phyloP scores from a whole-genome alignment of 2,888 invertebrate species.

The Leptinotarsa rubiginosa region DNA sequence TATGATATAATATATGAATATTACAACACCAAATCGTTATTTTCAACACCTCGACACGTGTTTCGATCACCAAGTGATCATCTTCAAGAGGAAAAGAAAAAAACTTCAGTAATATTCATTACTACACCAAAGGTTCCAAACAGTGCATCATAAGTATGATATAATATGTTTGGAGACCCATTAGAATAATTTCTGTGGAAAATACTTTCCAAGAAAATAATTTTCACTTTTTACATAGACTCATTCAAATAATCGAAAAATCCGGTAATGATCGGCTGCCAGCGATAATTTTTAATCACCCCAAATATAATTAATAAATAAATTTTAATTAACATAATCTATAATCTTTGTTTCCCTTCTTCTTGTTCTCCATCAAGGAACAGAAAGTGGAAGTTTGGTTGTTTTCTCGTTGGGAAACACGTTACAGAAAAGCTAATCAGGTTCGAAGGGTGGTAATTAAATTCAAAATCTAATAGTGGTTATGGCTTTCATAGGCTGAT shows the following conservation, averaged over 20 bases:
- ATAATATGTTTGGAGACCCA: too few species aligned
- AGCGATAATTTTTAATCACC: conserved; percentile 44
- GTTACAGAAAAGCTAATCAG: conserved; percentile 52
- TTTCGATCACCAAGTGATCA: too few species aligned
- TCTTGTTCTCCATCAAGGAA: conserved; percentile 15
- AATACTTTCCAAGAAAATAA: too few species aligned
- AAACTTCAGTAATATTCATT: too few species aligned
- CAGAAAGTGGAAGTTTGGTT: conserved; percentile 36
- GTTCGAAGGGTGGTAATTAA: conserved; percentile 56
- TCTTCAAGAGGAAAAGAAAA: too few species aligned
- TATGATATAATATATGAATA: too few species aligned
- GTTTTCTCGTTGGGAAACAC: conserved; percentile 42
- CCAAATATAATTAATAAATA: conserved; percentile 46
- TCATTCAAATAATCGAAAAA: conserved; percentile 34
- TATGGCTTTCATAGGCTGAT: conserved; percentile 42
- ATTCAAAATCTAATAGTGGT: conserved; percentile 55
- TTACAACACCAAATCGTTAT: too few species aligned
- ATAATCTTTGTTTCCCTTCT: conserved; percentile 43
- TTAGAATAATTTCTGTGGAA: too few species aligned
- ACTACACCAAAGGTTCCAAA: too few species aligned
- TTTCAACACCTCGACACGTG: too few species aligned
- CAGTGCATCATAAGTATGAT: too few species aligned
- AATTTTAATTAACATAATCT: conserved; percentile 49
- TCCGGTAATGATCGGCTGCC: conserved; percentile 34
- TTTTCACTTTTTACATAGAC: neutral